Percentiles rank a stretch among this genome's conserved stretches.
These are phyloP conservation scores for Crenuchus spilurus DNA, from an alignment of 2,797 vertebrate genomes.

Conservation along the genomic window DNA sequence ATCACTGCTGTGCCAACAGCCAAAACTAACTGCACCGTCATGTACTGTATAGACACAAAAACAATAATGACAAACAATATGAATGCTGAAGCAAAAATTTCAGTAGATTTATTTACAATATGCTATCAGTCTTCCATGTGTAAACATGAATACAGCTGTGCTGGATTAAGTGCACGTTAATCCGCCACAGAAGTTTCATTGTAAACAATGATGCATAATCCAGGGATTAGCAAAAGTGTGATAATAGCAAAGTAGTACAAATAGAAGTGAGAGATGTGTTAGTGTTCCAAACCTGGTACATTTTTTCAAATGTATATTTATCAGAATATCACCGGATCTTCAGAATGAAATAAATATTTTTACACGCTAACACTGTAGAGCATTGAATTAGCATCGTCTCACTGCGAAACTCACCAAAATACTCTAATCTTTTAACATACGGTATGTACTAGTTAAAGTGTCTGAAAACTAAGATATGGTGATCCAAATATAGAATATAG, in stretches of 20 bases:
- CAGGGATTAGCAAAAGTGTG: constrained; percentile 4
- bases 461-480: too few species aligned
- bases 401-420: too few species aligned
- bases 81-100: neutral
- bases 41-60: constrained; percentile 59
- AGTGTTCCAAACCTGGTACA: too few species aligned
- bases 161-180: constrained; percentile 2
- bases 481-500: too few species aligned
- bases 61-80: neutral
- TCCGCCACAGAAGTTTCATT: constrained; percentile 1
- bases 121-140: neutral
- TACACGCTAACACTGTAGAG: too few species aligned
- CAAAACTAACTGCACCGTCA: constrained; percentile 85
- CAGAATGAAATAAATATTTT: too few species aligned
- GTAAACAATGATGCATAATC: constrained; percentile 25
- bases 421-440: too few species aligned
- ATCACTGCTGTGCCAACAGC: constrained; percentile 91
- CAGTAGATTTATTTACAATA: neutral
- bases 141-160: constrained; percentile 1
- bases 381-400: too few species aligned
- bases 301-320: too few species aligned
- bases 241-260: neutral
- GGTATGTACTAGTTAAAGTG: too few species aligned
- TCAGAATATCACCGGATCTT: too few species aligned
- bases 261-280: neutral